A percentile compares a stretch with the other conserved stretches of the same genome.
These are phyloP conservation scores for Lasioglossum marginatum DNA, from an alignment of 2,888 invertebrate genomes.

Conservation along the genomic window DNA sequence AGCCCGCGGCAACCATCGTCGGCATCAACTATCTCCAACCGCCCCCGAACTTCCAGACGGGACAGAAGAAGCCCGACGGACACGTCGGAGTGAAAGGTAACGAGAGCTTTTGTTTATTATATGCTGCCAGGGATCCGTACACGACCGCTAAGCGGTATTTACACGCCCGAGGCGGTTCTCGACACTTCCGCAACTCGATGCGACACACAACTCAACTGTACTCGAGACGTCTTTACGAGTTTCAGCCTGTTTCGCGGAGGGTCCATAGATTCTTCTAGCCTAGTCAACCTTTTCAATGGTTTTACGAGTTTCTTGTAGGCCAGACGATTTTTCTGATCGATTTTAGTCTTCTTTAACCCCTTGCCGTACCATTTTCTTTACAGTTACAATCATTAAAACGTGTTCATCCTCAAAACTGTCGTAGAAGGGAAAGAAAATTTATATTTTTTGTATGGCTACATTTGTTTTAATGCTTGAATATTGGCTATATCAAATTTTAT, in stretches of 20 bases:
- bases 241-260: neutral
- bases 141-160: neutral
- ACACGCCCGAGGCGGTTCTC: neutral
- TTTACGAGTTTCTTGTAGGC: neutral
- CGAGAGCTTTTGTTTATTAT: neutral
- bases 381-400: no score
- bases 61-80: constrained; percentile 82
- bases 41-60: constrained; percentile 83
- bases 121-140: neutral
- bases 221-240: neutral
- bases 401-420: no score
- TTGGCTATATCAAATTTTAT: no score
- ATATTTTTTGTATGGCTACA: no score
- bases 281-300: neutral
- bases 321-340: neutral
- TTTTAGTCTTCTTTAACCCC: neutral
- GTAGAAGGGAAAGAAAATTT: no score
- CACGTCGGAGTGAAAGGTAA: constrained; percentile 83
- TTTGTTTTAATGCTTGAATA: no score
- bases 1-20: constrained; percentile 80
- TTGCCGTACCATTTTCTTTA: no score
- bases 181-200: neutral
- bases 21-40: constrained; percentile 83
- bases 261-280: neutral
- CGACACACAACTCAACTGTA: neutral